These are phyloP conservation scores for Eupithecia dodoneata DNA, from an alignment of 2,888 invertebrate genomes.

Conservation along the genomic window DNA sequence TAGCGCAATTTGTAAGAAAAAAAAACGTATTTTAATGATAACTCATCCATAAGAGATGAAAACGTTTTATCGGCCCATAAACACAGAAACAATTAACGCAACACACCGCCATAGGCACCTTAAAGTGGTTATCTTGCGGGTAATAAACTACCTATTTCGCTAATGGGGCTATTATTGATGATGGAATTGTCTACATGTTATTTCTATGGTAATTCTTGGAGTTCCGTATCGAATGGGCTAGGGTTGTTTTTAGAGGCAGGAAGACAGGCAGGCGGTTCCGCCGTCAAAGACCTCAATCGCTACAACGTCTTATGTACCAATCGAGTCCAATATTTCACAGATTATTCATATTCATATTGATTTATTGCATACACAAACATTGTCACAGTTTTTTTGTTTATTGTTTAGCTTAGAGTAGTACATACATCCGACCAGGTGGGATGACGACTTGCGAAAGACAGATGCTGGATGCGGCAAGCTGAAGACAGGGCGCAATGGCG, in stretches of 20 bases:
- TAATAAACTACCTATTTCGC: conserved; percentile 30
- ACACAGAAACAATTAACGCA: conserved; percentile 21
- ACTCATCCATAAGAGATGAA: conserved; percentile 1
- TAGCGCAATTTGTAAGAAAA: background rate
- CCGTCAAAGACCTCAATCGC: background rate
- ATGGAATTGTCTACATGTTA: conserved; percentile 21
- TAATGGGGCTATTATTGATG: conserved; percentile 25
- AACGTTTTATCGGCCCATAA: conserved; percentile 21
- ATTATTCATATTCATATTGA: background rate
- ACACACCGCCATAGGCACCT: conserved; percentile 14
- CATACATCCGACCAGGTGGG: too few species aligned
- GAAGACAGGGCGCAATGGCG: too few species aligned
- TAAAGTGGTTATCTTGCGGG: conserved; percentile 18
- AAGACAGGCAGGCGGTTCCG: background rate
- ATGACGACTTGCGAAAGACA: too few species aligned
- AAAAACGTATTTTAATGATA: conserved; percentile 11
- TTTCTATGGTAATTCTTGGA: conserved; percentile 31
- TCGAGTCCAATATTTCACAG: background rate
- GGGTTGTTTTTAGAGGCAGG: background rate
- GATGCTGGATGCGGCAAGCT: too few species aligned
- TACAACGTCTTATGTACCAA: background rate
- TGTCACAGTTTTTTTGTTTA: too few species aligned
- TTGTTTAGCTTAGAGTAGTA: too few species aligned
- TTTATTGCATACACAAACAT: too few species aligned
- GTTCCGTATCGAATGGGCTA: background rate